phyloP scores from a whole-genome alignment of 2,888 invertebrate species.

The Andrena bucephala region DNA sequence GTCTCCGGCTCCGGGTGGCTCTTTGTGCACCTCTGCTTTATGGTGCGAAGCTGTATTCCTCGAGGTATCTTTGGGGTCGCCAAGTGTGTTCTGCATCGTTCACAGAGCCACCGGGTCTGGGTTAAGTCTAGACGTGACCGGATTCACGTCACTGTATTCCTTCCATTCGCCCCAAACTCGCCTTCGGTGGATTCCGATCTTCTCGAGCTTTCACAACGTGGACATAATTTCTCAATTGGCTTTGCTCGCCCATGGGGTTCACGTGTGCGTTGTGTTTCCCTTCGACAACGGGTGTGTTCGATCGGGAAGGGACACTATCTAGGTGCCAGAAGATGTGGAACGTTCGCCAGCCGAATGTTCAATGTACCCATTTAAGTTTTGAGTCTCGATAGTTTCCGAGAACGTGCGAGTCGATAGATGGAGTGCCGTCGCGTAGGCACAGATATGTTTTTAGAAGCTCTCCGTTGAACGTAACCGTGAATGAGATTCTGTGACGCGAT shows the following conservation, averaged over 20 bases:
- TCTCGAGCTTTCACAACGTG: not conserved
- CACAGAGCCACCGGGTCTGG: not conserved
- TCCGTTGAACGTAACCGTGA: not conserved
- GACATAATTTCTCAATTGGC: too few relatives aligned
- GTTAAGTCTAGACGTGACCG: not conserved
- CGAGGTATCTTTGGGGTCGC: too few relatives aligned
- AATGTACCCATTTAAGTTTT: not conserved
- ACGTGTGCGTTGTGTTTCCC: not conserved
- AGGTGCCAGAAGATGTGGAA: not conserved
- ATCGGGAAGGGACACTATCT: not conserved
- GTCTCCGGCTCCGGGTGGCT: too few relatives aligned
- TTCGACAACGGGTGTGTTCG: not conserved
- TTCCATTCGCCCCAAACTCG: not conserved
- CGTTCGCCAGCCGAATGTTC: not conserved
- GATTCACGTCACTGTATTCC: not conserved
- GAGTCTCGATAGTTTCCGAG: not conserved
- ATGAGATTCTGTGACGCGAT: constrained; percentile 19
- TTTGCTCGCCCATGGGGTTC: not conserved
- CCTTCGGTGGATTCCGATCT: not conserved
- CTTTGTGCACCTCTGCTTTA: too few relatives aligned
- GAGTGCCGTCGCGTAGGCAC: not conserved
- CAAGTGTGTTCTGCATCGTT: too few relatives aligned
- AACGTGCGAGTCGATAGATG: not conserved
- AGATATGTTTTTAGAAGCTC: not conserved
- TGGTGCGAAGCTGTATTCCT: too few relatives aligned